A percentile compares a stretch with the other conserved stretches of the same genome.
phyloP scores from a whole-genome alignment of 1,140 invertebrate genomes.

The Steinernema feltiae region DNA sequence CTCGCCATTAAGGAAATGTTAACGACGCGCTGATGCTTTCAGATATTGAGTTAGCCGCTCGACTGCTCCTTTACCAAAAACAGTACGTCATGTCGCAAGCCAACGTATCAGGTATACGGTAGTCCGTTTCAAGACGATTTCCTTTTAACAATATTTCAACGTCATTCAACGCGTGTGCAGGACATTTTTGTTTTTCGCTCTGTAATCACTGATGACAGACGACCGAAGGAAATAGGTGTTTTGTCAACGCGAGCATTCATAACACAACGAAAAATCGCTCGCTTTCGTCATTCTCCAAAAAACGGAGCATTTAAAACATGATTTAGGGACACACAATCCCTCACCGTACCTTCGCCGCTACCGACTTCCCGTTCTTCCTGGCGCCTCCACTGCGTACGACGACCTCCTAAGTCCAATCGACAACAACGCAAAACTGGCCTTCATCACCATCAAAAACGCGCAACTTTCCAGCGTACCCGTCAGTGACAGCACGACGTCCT shows the following conservation, averaged over 20 bases:
- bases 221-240: background rate
- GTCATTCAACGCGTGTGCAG: background rate
- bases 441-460: background rate
- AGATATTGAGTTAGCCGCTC: constrained; percentile 7
- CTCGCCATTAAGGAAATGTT: constrained; percentile 14
- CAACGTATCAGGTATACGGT: constrained; percentile 1
- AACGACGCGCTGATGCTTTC: constrained; percentile 9
- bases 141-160: background rate
- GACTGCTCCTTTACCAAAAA: background rate
- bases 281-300: background rate
- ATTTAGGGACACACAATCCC: constrained; percentile 3
- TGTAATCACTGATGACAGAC: background rate
- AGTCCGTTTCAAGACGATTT: background rate
- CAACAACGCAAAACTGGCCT: constrained; percentile 3
- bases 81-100: background rate
- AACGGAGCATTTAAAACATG: background rate
- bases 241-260: background rate
- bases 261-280: background rate
- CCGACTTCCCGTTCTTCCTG: constrained; percentile 11
- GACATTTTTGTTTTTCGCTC: background rate
- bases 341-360: constrained; percentile 21
- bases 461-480: background rate
- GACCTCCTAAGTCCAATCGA: background rate
- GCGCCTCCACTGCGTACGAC: background rate
- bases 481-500: background rate